Conservation (phyloP, 1,140 invertebrate species). For the Formica selysi region DNA sequence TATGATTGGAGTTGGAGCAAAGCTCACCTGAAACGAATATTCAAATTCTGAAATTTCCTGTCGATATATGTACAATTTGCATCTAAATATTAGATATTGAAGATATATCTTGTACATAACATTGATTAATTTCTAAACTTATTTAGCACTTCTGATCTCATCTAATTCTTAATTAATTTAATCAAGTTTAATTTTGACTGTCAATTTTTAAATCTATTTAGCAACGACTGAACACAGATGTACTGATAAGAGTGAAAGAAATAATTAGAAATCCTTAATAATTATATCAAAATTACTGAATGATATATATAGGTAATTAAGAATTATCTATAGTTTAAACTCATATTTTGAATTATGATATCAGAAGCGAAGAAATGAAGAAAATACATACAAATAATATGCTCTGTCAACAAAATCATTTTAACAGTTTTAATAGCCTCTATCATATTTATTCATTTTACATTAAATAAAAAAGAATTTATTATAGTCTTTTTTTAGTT, state of each 20-base stretch:
- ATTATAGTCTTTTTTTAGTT: not conserved
- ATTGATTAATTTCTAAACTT: not conserved
- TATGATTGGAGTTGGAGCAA: slow-evolving; percentile 86
- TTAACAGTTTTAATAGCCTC: not conserved
- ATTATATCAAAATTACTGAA: not conserved
- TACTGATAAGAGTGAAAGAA: not conserved
- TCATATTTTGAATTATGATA: not conserved
- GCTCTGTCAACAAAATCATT: not conserved
- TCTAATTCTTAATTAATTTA: too few relatives aligned
- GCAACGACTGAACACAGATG: not conserved
- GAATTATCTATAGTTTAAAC: too few relatives aligned
- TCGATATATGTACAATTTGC: not conserved
- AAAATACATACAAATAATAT: not conserved
- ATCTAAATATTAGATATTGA: not conserved
- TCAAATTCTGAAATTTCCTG: not conserved
- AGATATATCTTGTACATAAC: not conserved
- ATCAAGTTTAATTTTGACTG: too few relatives aligned
- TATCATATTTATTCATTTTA: not conserved
- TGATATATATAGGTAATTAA: too few relatives aligned
- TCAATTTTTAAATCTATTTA: too few relatives aligned
- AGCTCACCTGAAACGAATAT: slow-evolving; percentile 88
- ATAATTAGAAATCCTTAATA: not conserved
- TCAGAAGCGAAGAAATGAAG: not conserved
- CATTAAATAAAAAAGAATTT: not conserved
- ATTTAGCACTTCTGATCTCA: not conserved